Percentiles rank a stretch among this genome's conserved stretches.
Evolutionary conservation across 2,888 invertebrate genomes (phyloP).

Genomic region (Diploptera punctata): DNA sequence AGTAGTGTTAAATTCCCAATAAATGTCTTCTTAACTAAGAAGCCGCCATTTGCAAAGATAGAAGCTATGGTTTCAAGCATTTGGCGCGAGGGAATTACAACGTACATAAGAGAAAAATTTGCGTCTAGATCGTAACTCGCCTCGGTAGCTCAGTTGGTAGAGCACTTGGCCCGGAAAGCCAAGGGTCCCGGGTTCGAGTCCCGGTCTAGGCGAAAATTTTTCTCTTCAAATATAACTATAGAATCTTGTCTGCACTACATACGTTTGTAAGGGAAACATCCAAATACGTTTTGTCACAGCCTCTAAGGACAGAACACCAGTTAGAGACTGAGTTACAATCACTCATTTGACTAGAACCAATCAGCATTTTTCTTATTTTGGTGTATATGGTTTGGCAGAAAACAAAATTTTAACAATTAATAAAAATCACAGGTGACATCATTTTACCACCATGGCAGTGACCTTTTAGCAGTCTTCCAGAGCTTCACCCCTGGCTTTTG

Average conservation of each 20-base stretch:
- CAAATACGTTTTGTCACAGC: conserved; percentile 46
- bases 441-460: conserved; percentile 37
- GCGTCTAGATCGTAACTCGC: no score
- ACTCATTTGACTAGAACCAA: conserved; percentile 46
- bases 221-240: no score
- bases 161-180: no score
- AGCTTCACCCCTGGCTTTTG: conserved; percentile 19
- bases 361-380: conserved; percentile 40
- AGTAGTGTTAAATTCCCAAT: no score
- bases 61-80: no score
- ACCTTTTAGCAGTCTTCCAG: conserved; percentile 35
- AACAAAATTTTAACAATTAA: conserved; percentile 29
- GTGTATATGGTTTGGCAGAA: conserved; percentile 40
- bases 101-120: no score
- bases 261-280: conserved; percentile 44
- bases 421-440: conserved; percentile 36
- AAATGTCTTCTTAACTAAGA: no score
- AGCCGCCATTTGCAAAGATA: no score
- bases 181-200: no score
- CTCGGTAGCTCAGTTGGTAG: no score
- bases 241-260: conserved; percentile 45
- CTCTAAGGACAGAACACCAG: conserved; percentile 46
- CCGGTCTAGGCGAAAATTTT: no score
- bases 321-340: conserved; percentile 46
- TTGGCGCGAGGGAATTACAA: no score